Evolutionary conservation across 2,797 vertebrate species (phyloP), one percentile per base, ranked within the genome.

Genomic region (Darevskia mixta): DNA sequence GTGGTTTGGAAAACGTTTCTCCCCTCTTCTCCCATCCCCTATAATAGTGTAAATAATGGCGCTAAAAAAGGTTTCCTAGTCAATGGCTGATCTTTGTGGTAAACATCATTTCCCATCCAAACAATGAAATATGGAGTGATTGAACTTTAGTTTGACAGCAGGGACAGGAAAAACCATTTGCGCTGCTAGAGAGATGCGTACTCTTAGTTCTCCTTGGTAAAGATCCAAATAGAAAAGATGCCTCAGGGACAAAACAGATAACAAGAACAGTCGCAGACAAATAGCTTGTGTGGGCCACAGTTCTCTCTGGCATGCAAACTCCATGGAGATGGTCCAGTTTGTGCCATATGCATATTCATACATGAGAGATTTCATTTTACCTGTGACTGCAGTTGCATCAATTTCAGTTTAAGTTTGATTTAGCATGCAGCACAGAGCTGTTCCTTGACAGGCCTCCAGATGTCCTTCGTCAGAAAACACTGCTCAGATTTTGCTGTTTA

Each of bases 381-480:
- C 41, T 17, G 18, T 58, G 61, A 71, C 25, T 58, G 41, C 79
- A 7, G 61, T 66, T 55, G 32, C 61, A 67, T 76, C 43, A 4
- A 66, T n/a, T 86, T 82, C 41, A 23, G 49, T 11, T 64, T 58
- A 32, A 32, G 78, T 61, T 82, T 73, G n/a, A 23, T 55, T 41
- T 81, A 75, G 67, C n/a, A 49, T 41, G 38, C 41, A 45, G 7
- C 18, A 25, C 38, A 58, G 13, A 67, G 83, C 32, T 85, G 71
- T 76, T 81, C 78, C 61, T 38, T 82, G 64, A 76, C 27, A 81
- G 77, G 25, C 67, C 75, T 78, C 67, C 67, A 85, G 67, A 75
- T 91, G 82, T 76, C 25, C 73, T 69, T 79, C n/a, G 29, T 89
- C 38, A 79, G 61, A 66, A 91, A 87, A 73, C 38, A 4, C 35